Percentiles rank a stretch among this genome's conserved stretches.
Conservation (phyloP, 2,888 invertebrate genomes). For the Oscheius sp. region DNA sequence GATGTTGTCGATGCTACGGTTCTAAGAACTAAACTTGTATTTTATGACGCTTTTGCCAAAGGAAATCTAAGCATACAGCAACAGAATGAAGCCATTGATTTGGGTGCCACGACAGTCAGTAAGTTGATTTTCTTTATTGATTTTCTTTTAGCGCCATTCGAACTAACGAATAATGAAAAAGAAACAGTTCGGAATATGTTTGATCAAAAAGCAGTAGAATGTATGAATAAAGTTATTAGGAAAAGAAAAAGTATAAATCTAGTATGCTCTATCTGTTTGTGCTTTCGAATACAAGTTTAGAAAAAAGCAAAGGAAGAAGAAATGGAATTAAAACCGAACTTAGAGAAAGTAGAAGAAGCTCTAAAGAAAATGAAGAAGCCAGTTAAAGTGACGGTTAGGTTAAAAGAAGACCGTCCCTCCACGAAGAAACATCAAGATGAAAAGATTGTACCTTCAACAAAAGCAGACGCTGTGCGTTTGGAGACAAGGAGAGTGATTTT, state of each 20-base stretch:
- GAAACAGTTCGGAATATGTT: neutral
- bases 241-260: constrained; percentile 1
- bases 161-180: constrained; percentile 12
- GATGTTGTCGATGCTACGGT: constrained; percentile 29
- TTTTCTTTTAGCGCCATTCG: constrained; percentile 26
- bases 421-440: neutral
- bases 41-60: constrained; percentile 24
- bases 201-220: constrained; percentile 5
- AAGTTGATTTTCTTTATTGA: neutral
- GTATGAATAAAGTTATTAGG: constrained; percentile 19
- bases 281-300: neutral
- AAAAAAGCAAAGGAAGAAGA: neutral
- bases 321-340: neutral
- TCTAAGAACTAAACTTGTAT: constrained; percentile 27
- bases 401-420: too few relatives aligned
- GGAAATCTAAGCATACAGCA: neutral
- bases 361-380: neutral
- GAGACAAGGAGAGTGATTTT: neutral
- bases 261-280: too few relatives aligned
- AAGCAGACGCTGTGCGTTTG: neutral
- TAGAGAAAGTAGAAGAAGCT: neutral
- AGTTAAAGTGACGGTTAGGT: too few relatives aligned
- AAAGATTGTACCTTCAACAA: neutral
- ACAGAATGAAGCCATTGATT: constrained; percentile 4
- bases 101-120: constrained; percentile 14